Percentiles rank a stretch among this genome's conserved stretches.
Evolutionary conservation across 2,888 invertebrate species (phyloP).

Genomic region (Cheiracanthium punctorium): DNA sequence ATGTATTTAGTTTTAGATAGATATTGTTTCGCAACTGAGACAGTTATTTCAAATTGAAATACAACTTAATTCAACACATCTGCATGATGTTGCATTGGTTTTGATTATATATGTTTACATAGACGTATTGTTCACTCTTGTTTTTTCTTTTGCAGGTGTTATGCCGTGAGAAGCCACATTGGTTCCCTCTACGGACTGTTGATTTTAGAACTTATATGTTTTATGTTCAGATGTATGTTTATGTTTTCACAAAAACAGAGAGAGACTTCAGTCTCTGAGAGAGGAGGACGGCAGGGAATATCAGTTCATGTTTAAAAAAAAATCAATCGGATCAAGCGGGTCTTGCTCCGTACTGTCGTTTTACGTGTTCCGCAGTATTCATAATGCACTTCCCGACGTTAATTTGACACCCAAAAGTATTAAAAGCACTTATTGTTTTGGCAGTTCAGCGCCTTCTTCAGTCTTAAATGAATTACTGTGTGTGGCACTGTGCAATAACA

Average conservation of each 20-base stretch:
- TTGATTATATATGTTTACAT: not conserved
- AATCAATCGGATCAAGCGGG: slow-evolving; percentile 65
- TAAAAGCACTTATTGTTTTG: too few species aligned
- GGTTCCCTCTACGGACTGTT: not conserved
- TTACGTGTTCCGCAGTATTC: not conserved
- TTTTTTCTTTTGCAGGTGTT: slow-evolving; percentile 32
- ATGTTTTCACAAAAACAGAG: not conserved
- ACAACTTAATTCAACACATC: too few species aligned
- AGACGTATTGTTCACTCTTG: too few species aligned
- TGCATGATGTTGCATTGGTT: too few species aligned
- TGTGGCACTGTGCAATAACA: not conserved
- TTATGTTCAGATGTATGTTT: slow-evolving; percentile 40
- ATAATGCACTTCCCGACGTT: not conserved
- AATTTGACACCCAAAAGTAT: too few species aligned
- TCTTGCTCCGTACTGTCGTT: slow-evolving; percentile 50
- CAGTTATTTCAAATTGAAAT: too few species aligned
- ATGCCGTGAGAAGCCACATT: slow-evolving; percentile 9
- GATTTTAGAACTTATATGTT: slow-evolving; percentile 18
- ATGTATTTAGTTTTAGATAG: too few species aligned
- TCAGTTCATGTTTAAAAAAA: slow-evolving; percentile 32
- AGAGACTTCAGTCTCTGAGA: slow-evolving; percentile 37
- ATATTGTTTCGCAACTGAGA: too few species aligned
- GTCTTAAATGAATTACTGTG: not conserved
- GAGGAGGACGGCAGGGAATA: slow-evolving; percentile 60
- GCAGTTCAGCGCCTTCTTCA: not conserved